Evolutionary conservation across 2,113 vertebrate genomes (phyloP).

Genomic region (Tragelaphus scriptus): DNA sequence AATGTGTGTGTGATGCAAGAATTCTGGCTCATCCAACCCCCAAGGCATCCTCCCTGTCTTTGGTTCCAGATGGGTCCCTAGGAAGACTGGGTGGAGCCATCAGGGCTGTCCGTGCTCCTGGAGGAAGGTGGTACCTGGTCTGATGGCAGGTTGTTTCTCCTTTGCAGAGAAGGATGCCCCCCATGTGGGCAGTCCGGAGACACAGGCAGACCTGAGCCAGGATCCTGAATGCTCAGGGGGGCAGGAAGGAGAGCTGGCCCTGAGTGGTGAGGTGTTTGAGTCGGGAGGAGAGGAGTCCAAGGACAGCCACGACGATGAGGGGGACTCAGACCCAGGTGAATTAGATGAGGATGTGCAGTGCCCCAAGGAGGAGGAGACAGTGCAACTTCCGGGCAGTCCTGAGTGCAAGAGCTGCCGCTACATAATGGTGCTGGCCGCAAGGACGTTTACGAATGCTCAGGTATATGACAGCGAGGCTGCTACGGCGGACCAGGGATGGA

Average conservation of each 20-base stretch:
- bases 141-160: not conserved
- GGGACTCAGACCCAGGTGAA: not conserved
- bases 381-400: not conserved
- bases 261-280: not conserved
- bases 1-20: not conserved
- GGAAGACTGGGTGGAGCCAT: fast-evolving
- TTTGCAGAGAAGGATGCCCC: not conserved
- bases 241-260: not conserved
- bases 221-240: not conserved
- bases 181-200: not conserved
- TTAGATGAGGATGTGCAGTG: not conserved
- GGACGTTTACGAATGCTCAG: fast-evolving
- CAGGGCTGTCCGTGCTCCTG: not conserved
- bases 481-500: fast-evolving
- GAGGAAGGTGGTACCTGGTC: fast-evolving
- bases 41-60: not conserved
- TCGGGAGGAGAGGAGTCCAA: not conserved
- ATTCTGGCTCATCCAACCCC: not conserved
- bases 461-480: not conserved
- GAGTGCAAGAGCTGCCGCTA: not conserved
- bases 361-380: not conserved
- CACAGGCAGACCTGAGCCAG: not conserved
- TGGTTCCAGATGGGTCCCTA: fast-evolving
- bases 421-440: fast-evolving
- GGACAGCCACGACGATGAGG: not conserved